phyloP scores from a whole-genome alignment of 2,113 vertebrate genomes.

The Bambusicola thoracicus region DNA sequence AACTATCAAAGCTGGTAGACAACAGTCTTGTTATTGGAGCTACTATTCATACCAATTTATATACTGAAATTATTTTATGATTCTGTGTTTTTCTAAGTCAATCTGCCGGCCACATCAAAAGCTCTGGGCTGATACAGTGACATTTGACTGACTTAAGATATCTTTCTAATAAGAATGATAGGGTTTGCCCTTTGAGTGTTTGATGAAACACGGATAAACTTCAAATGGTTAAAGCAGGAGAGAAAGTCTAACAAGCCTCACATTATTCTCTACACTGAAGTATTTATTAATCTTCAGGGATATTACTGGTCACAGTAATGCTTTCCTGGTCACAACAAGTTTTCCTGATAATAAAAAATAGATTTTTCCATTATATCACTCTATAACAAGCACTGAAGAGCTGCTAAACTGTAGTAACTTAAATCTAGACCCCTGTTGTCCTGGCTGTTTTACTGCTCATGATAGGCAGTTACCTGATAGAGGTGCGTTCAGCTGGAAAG shows the following conservation, averaged over 20 bases:
- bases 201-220: neutral
- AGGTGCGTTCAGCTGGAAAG: constrained; percentile 48
- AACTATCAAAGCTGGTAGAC: neutral
- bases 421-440: neutral
- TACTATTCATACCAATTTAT: neutral
- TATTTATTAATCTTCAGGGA: constrained; percentile 1
- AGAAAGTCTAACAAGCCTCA: neutral
- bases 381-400: neutral
- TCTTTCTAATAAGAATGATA: neutral
- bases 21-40: neutral
- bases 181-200: neutral
- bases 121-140: neutral
- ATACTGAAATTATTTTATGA: neutral
- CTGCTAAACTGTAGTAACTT: neutral
- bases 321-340: neutral
- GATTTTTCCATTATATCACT: constrained; percentile 22
- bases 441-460: neutral
- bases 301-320: neutral
- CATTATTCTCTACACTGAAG: neutral
- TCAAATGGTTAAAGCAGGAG: neutral
- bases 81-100: neutral
- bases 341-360: constrained; percentile 30
- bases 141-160: neutral
- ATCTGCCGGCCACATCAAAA: neutral
- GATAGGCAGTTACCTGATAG: constrained; percentile 19